Conservation (phyloP, 2,797 vertebrate species). For the Sebastes jordani region DNA sequence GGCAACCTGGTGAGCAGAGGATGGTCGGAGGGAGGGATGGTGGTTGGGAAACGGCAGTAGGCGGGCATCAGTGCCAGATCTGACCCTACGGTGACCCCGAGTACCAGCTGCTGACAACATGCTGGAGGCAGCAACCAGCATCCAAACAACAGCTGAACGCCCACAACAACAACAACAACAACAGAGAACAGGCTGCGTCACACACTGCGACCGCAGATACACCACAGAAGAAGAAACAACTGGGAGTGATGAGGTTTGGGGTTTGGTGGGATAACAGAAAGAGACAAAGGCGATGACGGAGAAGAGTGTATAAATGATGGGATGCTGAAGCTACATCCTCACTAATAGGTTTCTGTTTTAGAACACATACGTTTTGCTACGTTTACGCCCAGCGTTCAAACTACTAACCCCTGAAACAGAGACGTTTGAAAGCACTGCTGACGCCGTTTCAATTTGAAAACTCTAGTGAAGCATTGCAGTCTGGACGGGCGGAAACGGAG, state of each 20-base stretch:
- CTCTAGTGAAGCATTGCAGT: too few species aligned
- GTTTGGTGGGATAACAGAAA: not conserved
- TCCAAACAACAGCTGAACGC: not conserved
- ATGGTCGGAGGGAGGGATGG: not conserved
- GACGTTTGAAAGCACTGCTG: too few species aligned
- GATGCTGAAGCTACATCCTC: not conserved
- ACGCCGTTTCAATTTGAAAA: too few species aligned
- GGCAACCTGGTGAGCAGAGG: slow-evolving; percentile 24
- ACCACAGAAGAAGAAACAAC: not conserved
- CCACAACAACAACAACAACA: slow-evolving; percentile 3
- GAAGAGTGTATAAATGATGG: not conserved
- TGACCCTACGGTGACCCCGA: slow-evolving; percentile 30
- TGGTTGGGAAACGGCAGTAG: not conserved
- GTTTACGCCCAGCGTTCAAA: too few species aligned
- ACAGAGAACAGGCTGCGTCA: not conserved
- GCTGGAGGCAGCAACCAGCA: slow-evolving; percentile 6
- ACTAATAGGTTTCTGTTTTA: not conserved
- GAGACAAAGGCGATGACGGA: not conserved
- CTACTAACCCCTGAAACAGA: too few species aligned
- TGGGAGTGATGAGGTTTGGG: not conserved
- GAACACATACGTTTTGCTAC: too few species aligned
- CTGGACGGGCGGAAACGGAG: too few species aligned
- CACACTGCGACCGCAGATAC: not conserved
- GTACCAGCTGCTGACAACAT: slow-evolving; percentile 41
- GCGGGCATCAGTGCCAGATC: slow-evolving; percentile 13